A percentile compares a stretch with the other conserved stretches of the same genome.
These are phyloP conservation scores for Drosophila erecta DNA, from an alignment of 1,140 invertebrate genomes.

Conservation along the genomic window DNA sequence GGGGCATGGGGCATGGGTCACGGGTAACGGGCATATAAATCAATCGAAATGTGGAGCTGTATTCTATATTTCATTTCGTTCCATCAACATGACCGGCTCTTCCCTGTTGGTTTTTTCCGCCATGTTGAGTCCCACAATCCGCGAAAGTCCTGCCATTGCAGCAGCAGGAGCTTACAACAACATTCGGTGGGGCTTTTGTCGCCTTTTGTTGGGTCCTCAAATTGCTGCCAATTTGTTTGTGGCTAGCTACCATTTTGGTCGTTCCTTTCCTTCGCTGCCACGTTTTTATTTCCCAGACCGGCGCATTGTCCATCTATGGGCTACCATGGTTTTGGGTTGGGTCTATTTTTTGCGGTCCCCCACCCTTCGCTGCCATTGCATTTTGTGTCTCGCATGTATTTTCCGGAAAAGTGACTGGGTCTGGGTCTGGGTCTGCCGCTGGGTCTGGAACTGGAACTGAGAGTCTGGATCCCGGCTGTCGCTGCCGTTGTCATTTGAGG, in stretches of 20 bases:
- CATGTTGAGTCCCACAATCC: slow-evolving; percentile 47
- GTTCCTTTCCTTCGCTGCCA: slow-evolving; percentile 27
- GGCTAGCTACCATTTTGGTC: slow-evolving; percentile 61
- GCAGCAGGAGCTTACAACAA: slow-evolving; percentile 29
- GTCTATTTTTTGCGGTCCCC: slow-evolving; percentile 36
- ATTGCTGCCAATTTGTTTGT: slow-evolving; percentile 81
- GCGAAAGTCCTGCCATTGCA: slow-evolving; percentile 34
- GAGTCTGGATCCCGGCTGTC: slow-evolving; percentile 52
- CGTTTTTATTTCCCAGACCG: slow-evolving; percentile 25
- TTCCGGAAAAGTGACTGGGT: slow-evolving; percentile 27
- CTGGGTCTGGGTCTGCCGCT: neutral
- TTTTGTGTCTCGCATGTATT: slow-evolving; percentile 47
- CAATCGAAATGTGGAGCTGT: slow-evolving; percentile 47
- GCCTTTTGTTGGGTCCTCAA: slow-evolving; percentile 72
- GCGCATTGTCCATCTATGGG: slow-evolving; percentile 57
- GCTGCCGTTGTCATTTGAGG: slow-evolving; percentile 78
- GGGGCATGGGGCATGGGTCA: neutral
- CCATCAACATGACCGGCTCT: slow-evolving; percentile 28
- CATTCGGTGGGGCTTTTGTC: slow-evolving; percentile 68
- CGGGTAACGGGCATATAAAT: slow-evolving; percentile 49
- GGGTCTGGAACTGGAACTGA: neutral
- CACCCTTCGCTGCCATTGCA: slow-evolving; percentile 29
- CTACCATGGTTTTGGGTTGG: slow-evolving; percentile 30
- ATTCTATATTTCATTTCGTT: slow-evolving; percentile 53
- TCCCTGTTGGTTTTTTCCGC: slow-evolving; percentile 40